phyloP scores from a whole-genome alignment of 2,888 invertebrate species.

The Mongoloraphidia duomilia region DNA sequence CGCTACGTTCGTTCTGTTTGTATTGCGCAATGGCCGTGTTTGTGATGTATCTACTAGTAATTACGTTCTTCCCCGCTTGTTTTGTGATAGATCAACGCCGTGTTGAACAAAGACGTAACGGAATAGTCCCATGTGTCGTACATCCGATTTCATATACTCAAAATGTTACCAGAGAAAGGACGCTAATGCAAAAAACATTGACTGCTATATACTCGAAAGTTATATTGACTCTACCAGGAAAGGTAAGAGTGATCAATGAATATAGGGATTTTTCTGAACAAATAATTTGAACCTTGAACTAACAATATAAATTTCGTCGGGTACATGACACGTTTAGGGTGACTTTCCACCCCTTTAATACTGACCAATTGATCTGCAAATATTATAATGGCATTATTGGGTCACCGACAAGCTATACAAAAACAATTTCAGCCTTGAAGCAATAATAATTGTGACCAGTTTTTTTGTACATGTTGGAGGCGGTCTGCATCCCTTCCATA shows the following conservation, averaged over 20 bases:
- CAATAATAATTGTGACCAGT: no score
- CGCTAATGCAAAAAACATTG: conserved; percentile 42
- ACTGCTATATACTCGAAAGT: conserved; percentile 45
- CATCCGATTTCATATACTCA: conserved; percentile 39
- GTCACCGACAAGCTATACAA: no score
- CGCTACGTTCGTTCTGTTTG: conserved; percentile 66
- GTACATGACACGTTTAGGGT: no score
- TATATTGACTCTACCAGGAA: conserved; percentile 50
- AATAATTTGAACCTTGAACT: no score
- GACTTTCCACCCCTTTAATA: no score
- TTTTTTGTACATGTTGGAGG: no score
- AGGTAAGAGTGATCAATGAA: conserved; percentile 29
- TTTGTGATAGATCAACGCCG: conserved; percentile 57
- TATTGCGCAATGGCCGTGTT: conserved; percentile 66
- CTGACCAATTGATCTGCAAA: no score
- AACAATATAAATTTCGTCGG: no score
- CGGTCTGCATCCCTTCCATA: no score
- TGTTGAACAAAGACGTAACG: conserved; percentile 46
- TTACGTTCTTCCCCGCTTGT: conserved; percentile 70
- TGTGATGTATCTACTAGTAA: conserved; percentile 57
- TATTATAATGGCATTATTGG: no score
- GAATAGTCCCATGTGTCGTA: conserved; percentile 48
- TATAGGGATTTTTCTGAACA: no score
- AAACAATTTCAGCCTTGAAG: no score
- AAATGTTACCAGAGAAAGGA: conserved; percentile 36